Percentiles rank a stretch among this genome's conserved stretches.
Conservation (phyloP, 2,113 vertebrate species). For the Ptilonorhynchus violaceus region DNA sequence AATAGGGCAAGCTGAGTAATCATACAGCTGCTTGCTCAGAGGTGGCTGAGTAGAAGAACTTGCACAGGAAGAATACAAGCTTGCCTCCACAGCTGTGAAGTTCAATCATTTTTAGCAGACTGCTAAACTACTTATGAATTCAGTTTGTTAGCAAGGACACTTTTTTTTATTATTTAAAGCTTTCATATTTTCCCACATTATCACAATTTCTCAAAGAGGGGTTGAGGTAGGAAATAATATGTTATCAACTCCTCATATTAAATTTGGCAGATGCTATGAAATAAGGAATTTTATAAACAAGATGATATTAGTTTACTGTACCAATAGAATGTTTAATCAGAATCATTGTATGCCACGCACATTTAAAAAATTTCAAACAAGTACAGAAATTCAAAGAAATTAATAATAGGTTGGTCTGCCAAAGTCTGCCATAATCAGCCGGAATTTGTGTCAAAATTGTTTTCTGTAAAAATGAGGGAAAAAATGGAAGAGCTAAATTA, state of each 20-base stretch:
- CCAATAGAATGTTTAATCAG: neutral
- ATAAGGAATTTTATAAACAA: constrained; percentile 21
- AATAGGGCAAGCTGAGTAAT: constrained; percentile 15
- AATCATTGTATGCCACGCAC: neutral
- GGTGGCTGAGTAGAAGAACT: neutral
- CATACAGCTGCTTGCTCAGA: constrained; percentile 39
- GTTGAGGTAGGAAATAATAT: constrained; percentile 12
- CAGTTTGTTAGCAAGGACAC: neutral
- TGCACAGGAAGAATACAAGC: neutral
- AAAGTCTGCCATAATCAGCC: neutral
- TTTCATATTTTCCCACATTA: neutral
- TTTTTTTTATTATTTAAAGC: neutral
- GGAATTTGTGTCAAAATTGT: neutral
- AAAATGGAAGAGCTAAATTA: neutral
- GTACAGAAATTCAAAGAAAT: neutral
- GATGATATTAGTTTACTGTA: neutral
- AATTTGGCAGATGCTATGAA: constrained; percentile 14
- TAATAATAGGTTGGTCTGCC: neutral
- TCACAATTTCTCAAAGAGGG: neutral
- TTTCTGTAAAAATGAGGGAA: neutral
- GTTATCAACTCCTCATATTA: constrained; percentile 3
- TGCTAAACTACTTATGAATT: neutral
- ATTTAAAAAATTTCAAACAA: constrained; percentile 1
- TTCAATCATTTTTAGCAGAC: neutral
- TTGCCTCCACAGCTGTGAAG: constrained; percentile 41